Evolutionary conservation across 2,797 vertebrate species (phyloP), one percentile per base, ranked within the genome.

Genomic region (Rhinella marina): DNA sequence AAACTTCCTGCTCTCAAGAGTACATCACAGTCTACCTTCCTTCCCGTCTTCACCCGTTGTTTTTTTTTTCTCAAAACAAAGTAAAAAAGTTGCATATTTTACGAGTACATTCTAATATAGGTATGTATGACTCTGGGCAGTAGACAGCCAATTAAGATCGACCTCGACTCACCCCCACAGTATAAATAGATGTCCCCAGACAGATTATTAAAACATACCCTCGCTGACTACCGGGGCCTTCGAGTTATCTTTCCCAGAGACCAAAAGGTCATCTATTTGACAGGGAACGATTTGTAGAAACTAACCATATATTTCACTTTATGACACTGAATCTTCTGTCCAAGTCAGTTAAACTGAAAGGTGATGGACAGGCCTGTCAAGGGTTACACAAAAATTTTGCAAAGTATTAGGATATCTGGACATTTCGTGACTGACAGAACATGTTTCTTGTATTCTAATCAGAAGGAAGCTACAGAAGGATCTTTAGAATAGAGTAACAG

Each of bases 81-180:
- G 21, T 9, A 25, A 75, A 73, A 75, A 62, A 81, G 50, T 56
- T 73, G 82, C 8, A 21, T 89, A 0, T 48, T 16, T 19, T n/a
- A 29, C 0, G 57, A 66, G 59, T 29, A 87, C 61, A 85, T 86
- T 90, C 83, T 90, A 91, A 92, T 77, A 88, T 81, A 92, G 90
- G 52, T 2, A 88, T 87, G 88, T 81, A 83, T 84, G 90, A 91
- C 90, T 91, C 81, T 3, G 81, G 89, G 91, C 89, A 86, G 92
- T 88, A 89, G 48, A 23, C 57, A 9, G 54, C 90, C 92, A 90
- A 93, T 90, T 92, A 94, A 90, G 88, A 91, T 86, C 78, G 91
- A 92, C 91, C 91, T 90, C 16, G 0, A 91, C 91, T 92, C 88
- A 85, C 14, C 88, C 90, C 92, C 90, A 90, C 90, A 90, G 88